Percentiles rank a stretch among this genome's conserved stretches.
Evolutionary conservation across 2,113 vertebrate genomes (phyloP).

Genomic region (Nothocercus nigrocapillus): DNA sequence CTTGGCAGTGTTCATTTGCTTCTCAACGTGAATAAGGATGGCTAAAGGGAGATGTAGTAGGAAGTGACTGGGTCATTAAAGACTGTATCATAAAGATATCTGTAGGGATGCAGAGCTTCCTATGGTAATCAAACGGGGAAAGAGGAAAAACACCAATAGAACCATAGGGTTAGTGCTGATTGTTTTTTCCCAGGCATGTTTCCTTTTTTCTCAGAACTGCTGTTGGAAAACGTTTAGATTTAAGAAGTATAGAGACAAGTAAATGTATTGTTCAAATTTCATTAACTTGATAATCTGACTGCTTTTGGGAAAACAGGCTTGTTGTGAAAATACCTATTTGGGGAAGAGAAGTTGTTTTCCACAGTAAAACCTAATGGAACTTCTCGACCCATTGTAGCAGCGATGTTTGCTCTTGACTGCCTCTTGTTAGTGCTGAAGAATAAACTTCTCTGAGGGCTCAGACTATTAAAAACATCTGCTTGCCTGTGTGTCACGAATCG

Average conservation of each 20-base stretch:
- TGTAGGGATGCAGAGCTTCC: background rate
- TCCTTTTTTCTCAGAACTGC: background rate
- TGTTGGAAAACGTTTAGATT: background rate
- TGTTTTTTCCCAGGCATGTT: no score
- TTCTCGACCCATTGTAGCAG: background rate
- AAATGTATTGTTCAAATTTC: background rate
- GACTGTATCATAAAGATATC: background rate
- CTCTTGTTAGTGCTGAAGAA: background rate
- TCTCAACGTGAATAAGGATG: background rate
- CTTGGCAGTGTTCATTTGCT: background rate
- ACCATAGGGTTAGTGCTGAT: background rate
- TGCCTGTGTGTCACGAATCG: conserved; percentile 31
- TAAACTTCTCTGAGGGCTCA: background rate
- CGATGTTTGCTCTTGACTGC: background rate
- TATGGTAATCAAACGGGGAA: background rate
- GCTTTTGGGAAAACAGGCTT: background rate
- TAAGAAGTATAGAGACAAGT: background rate
- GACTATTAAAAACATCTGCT: conserved; percentile 62
- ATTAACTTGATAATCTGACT: background rate
- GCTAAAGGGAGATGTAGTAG: background rate
- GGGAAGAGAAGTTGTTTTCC: background rate
- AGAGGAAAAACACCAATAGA: background rate
- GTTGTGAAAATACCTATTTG: background rate
- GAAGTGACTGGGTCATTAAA: background rate
- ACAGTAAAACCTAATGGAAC: background rate